Conservation (phyloP, 2,113 vertebrate species). For the Peromyscus polionotus region DNA sequence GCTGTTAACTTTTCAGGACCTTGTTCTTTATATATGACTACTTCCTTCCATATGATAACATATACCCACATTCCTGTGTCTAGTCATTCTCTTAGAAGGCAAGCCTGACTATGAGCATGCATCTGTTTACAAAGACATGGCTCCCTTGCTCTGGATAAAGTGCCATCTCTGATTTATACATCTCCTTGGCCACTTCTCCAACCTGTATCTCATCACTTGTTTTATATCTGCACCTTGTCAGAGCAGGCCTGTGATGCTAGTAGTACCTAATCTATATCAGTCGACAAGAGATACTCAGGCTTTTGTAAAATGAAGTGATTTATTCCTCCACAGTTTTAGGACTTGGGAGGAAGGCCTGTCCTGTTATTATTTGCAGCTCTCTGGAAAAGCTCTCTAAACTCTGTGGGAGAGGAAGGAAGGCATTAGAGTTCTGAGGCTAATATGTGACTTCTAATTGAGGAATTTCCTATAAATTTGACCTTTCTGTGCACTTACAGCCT, state of each 20-base stretch:
- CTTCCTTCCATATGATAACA: not conserved
- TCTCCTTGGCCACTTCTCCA: not conserved
- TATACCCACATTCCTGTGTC: not conserved
- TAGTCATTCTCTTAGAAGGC: constrained; percentile 35
- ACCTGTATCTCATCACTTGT: not conserved
- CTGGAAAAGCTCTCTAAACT: not conserved
- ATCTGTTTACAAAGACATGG: not conserved
- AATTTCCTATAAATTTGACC: not conserved
- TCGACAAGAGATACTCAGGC: not conserved
- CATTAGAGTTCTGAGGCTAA: not conserved
- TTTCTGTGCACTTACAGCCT: not conserved
- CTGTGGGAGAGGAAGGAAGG: not conserved
- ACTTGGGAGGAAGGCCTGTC: not conserved
- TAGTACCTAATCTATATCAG: not conserved
- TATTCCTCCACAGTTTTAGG: not conserved
- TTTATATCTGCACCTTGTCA: not conserved
- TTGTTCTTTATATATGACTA: not conserved
- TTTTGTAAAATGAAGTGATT: constrained; percentile 6
- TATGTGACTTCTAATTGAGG: not conserved
- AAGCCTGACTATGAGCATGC: not conserved
- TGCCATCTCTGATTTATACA: not conserved
- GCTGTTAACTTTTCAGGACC: not conserved
- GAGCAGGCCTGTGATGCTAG: not conserved
- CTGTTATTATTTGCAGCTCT: constrained; percentile 13
- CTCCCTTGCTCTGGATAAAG: not conserved